Evolutionary conservation across 2,888 invertebrate genomes (phyloP).

Genomic region (Hydrotaea diabolus): DNA sequence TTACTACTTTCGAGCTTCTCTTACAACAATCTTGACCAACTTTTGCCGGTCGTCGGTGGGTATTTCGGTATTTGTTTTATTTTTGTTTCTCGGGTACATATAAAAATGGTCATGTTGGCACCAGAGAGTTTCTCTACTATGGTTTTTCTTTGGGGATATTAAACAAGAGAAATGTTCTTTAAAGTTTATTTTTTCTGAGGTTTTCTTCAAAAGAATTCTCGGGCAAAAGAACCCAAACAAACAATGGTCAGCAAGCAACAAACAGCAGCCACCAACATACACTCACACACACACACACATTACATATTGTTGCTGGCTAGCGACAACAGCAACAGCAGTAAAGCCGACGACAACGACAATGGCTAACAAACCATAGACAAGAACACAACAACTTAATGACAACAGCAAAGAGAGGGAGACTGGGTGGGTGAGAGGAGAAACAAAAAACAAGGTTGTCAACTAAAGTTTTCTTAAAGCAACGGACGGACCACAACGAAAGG

Average conservation of each 20-base stretch:
- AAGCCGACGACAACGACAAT: constrained; percentile 32
- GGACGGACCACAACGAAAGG: constrained; percentile 23
- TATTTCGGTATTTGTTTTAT: constrained; percentile 18
- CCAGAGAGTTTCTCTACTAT: constrained; percentile 57
- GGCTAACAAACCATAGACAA: too few species aligned
- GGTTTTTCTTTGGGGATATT: constrained; percentile 58
- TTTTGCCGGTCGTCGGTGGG: constrained; percentile 40
- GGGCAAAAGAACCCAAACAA: constrained; percentile 30
- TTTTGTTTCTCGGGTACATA: constrained; percentile 17
- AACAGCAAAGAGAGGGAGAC: background rate
- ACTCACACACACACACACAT: background rate
- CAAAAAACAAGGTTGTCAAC: constrained; percentile 61
- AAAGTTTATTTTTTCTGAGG: constrained; percentile 52
- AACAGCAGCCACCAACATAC: background rate
- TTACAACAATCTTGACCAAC: constrained; percentile 65
- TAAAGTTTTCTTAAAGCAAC: constrained; percentile 11
- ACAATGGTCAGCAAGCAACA: constrained; percentile 27
- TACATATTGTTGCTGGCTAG: constrained; percentile 1
- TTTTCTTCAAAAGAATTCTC: constrained; percentile 47
- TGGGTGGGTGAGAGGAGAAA: too few species aligned
- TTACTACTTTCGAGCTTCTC: background rate
- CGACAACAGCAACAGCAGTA: constrained; percentile 17
- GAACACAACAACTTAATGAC: constrained; percentile 54
- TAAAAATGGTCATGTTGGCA: constrained; percentile 63
- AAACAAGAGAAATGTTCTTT: constrained; percentile 31